phyloP scores from a whole-genome alignment of 2,797 vertebrate species.

The Microctenopoma stevenorrisi region DNA sequence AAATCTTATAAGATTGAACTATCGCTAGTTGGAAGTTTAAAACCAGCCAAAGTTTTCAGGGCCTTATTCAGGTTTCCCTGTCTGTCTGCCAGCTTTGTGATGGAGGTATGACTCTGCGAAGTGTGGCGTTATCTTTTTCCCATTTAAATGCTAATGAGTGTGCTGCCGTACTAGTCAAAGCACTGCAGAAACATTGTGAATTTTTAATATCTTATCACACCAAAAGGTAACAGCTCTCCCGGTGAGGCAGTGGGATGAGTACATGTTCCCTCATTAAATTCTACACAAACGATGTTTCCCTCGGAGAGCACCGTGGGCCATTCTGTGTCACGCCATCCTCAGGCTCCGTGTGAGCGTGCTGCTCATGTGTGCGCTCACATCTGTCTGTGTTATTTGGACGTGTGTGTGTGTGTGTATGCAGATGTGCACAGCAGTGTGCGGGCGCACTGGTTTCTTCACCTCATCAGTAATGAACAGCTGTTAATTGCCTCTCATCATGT shows the following conservation, averaged over 20 bases:
- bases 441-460: slow-evolving; percentile 58
- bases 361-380: slow-evolving; percentile 12
- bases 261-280: slow-evolving; percentile 80
- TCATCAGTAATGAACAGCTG: slow-evolving; percentile 72
- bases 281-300: slow-evolving; percentile 67
- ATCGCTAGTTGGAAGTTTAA: slow-evolving; percentile 21
- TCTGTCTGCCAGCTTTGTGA: slow-evolving; percentile 59
- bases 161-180: slow-evolving; percentile 73
- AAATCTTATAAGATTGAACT: slow-evolving; percentile 6
- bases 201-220: slow-evolving; percentile 83
- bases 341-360: slow-evolving; percentile 7
- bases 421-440: slow-evolving; percentile 12
- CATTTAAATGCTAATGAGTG: slow-evolving; percentile 88
- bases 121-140: slow-evolving; percentile 81
- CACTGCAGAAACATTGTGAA: slow-evolving; percentile 77
- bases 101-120: slow-evolving; percentile 75
- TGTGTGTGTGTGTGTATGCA: slow-evolving; percentile 20
- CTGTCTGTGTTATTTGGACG: slow-evolving; percentile 7
- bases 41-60: slow-evolving; percentile 60
- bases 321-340: slow-evolving; percentile 35
- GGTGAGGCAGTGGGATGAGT: slow-evolving; percentile 70
- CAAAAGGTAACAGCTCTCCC: slow-evolving; percentile 78
- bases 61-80: slow-evolving; percentile 60
- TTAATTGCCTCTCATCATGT: slow-evolving; percentile 73
- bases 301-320: slow-evolving; percentile 49